Evolutionary conservation across 1,140 invertebrate species (phyloP).

Genomic region (Paraescarpia echinospica): DNA sequence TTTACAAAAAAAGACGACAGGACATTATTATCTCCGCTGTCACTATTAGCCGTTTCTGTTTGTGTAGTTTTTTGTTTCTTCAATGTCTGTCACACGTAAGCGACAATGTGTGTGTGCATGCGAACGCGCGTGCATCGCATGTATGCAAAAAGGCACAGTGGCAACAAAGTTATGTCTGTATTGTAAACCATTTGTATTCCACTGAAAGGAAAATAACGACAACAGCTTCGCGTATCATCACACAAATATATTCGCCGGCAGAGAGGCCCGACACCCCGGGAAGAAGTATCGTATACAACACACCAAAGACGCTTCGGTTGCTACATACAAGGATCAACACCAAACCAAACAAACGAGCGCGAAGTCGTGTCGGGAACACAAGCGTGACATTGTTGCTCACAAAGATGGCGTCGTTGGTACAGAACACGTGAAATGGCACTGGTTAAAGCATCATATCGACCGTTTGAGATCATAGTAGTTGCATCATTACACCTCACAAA

Average conservation of each 20-base stretch:
- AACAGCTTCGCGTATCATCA: background rate
- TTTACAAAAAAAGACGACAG: background rate
- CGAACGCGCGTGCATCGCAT: background rate
- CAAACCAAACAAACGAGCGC: background rate
- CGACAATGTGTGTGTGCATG: background rate
- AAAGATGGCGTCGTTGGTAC: background rate
- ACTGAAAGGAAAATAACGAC: background rate
- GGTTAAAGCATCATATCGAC: background rate
- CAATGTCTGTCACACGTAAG: background rate
- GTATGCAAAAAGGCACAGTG: background rate
- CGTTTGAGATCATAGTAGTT: background rate
- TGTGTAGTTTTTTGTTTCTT: background rate
- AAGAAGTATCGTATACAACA: background rate
- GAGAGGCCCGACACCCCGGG: background rate
- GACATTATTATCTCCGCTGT: background rate
- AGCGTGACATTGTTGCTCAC: background rate
- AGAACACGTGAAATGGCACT: background rate
- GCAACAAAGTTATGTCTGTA: background rate
- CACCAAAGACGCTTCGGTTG: background rate
- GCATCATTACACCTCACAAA: background rate
- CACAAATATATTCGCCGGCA: background rate
- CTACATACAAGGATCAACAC: background rate
- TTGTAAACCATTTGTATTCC: background rate
- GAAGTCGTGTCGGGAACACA: background rate
- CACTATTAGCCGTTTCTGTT: background rate